These are phyloP conservation scores for Procambarus clarkii DNA, from an alignment of 1,140 invertebrate genomes.

Conservation along the genomic window DNA sequence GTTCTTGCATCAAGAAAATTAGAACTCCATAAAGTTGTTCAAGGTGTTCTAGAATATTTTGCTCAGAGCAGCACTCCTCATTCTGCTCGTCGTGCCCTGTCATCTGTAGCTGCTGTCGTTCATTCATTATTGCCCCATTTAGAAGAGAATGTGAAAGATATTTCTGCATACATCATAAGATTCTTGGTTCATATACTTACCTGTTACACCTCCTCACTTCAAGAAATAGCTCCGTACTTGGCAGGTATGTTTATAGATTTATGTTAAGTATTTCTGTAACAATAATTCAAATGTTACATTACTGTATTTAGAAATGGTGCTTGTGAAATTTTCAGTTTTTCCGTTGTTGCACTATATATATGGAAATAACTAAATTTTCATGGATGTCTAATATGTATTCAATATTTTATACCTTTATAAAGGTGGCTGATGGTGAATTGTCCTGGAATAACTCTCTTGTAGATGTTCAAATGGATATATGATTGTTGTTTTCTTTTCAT, in stretches of 20 bases:
- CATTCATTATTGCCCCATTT: constrained; percentile 2
- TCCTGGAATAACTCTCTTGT: too few relatives aligned
- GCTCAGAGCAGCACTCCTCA: not conserved
- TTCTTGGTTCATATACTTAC: constrained; percentile 29
- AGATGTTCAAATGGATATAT: too few relatives aligned
- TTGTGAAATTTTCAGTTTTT: too few relatives aligned
- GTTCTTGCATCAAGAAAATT: not conserved
- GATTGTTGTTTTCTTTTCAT: too few relatives aligned
- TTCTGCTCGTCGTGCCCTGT: constrained; percentile 6
- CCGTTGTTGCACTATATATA: too few relatives aligned
- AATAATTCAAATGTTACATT: too few relatives aligned
- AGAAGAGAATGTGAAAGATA: not conserved
- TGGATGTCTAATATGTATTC: too few relatives aligned
- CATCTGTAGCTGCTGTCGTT: constrained; percentile 3
- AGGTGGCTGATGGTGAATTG: too few relatives aligned
- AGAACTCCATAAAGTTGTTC: constrained; percentile 25
- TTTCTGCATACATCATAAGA: not conserved
- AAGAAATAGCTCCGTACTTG: constrained; percentile 1
- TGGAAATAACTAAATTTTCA: too few relatives aligned
- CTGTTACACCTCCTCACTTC: constrained; percentile 7
- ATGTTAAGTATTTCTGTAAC: too few relatives aligned
- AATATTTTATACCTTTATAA: too few relatives aligned
- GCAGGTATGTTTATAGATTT: constrained; percentile 1
- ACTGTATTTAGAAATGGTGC: too few relatives aligned
- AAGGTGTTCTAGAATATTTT: constrained; percentile 1